Base-by-base conservation (phyloP, 2,888 invertebrate genomes). In the Aleiodes leptofemur region DNA sequence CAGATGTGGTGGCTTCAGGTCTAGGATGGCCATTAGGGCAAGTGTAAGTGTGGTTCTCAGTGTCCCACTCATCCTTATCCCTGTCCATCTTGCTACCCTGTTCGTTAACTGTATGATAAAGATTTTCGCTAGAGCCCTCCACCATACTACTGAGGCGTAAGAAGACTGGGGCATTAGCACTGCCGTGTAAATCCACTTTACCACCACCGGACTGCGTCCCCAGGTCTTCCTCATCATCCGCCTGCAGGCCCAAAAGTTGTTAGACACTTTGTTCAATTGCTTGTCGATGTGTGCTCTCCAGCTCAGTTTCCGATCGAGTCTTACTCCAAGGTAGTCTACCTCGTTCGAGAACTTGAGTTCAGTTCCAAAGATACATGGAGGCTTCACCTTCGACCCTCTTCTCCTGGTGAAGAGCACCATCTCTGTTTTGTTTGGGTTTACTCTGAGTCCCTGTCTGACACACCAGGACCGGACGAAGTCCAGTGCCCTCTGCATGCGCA, bases 111-210 rank as follows among this genome's bases (percentile, higher is more conserved):
- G 23, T 23, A 23, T 23, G 23, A 23, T 23, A 2, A 2, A 23
- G 23, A 2, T 23, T 23, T 23, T 23, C 2, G 23, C 2, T 1
- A 23, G 23, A 2, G 23, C 23, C 23, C 23, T 23, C 23, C 23
- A 2, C 23, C 23, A 23, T 23, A 2, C 23, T 23, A 23, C 23
- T 1, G 23, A 23, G 23, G 23, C 23, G 23, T 23, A 23, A 2
- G 23, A 23, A 23, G 2, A 23, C 2, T 23, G 23, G 23, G 23
- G 2, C 23, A 23, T 23, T 2, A 23, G 23, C 23, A 23, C 23
- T 2, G 72, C 77, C 9, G 64, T 73, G 74, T 79, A 77, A 5
- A 81, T 61, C 79, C 79, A 78, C 31, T 69, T 64, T 0, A 78
- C 73, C 71, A 78, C 69, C 4, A 59, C 53, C 3, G 79, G 77